Conservation (phyloP, 2,113 vertebrate genomes). For the Emydocephalus ijimae region DNA sequence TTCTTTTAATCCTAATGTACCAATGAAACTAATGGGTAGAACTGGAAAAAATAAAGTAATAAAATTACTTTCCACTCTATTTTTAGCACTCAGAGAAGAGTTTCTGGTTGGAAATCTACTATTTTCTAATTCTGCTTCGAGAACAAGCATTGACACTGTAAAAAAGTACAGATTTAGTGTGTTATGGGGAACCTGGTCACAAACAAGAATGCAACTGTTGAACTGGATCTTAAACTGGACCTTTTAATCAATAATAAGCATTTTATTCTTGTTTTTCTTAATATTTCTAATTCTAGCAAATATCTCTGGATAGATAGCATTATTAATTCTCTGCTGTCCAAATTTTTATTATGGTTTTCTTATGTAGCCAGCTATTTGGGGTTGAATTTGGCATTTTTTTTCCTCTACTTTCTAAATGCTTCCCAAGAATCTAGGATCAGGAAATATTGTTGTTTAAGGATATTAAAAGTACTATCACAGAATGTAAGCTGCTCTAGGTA, state of each 20-base stretch:
- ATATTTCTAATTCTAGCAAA: not conserved
- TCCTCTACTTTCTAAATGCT: not conserved
- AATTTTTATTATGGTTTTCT: not conserved
- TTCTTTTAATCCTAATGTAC: not conserved
- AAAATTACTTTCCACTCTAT: not conserved
- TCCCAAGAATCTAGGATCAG: not conserved
- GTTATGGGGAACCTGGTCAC: not conserved
- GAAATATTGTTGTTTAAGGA: not conserved
- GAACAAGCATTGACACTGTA: not conserved
- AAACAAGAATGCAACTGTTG: not conserved
- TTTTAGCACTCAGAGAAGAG: not conserved
- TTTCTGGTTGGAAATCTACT: not conserved
- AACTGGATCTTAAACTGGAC: not conserved
- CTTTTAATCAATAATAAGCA: slow-evolving; percentile 12
- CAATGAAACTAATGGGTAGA: not conserved
- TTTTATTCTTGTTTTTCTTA: not conserved
- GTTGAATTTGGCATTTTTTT: not conserved
- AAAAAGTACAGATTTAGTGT: not conserved
- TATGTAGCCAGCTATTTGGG: not conserved
- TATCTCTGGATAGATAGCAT: not conserved
- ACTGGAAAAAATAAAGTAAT: not conserved
- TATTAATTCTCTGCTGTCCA: not conserved
- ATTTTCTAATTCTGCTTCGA: not conserved
- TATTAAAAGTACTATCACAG: not conserved
- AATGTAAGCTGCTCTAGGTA: not conserved